phyloP scores from a whole-genome alignment of 2,888 invertebrate species.

The Parnassius smintheus region DNA sequence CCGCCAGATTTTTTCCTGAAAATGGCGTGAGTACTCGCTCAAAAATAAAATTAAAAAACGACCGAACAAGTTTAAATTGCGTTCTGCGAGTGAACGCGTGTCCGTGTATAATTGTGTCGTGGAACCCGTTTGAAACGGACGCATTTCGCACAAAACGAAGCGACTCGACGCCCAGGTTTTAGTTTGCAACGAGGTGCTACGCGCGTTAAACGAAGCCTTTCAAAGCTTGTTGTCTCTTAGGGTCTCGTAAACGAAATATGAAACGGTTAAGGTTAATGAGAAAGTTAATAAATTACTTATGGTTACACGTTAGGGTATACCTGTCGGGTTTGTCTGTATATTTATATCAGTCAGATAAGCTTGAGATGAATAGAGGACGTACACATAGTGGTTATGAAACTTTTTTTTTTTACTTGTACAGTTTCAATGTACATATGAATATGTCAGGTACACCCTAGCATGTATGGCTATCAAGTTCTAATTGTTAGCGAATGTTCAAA shows the following conservation, averaged over 20 bases:
- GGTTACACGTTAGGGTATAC: neutral
- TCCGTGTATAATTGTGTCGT: conserved; percentile 28
- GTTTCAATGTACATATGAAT: too few species aligned
- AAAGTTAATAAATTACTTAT: neutral
- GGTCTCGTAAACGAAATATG: conserved; percentile 9
- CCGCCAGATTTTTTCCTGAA: conserved; percentile 18
- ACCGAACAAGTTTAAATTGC: conserved; percentile 28
- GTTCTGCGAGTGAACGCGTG: conserved; percentile 24
- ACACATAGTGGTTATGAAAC: neutral
- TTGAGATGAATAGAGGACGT: neutral
- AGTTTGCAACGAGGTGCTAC: conserved; percentile 18
- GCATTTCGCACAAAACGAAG: conserved; percentile 23
- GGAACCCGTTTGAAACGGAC: conserved; percentile 24
- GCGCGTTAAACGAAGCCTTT: conserved; percentile 20
- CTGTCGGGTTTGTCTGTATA: neutral
- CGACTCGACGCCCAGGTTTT: conserved; percentile 20
- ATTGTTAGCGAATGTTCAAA: too few species aligned
- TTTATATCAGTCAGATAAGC: neutral
- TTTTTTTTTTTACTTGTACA: too few species aligned
- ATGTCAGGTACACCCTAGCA: too few species aligned
- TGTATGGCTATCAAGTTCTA: too few species aligned
- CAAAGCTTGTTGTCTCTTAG: conserved; percentile 7
- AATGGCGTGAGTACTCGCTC: conserved; percentile 16
- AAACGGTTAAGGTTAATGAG: neutral
- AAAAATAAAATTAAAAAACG: conserved; percentile 13